Evolutionary conservation across 2,113 vertebrate species (phyloP).

Genomic region (Hepsetus odoe): DNA sequence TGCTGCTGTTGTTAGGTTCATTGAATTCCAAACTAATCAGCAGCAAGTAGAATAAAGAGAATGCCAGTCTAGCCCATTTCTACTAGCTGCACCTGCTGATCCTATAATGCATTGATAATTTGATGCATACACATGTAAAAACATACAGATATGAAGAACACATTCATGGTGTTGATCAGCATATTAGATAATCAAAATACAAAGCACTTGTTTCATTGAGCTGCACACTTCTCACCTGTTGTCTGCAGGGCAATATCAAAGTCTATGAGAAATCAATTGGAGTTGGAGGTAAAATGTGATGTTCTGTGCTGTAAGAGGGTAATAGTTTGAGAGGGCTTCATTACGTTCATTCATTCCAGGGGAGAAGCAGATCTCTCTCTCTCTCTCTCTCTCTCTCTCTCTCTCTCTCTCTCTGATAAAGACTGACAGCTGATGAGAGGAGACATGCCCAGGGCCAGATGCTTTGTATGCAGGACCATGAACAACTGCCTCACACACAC

Average conservation of each 20-base stretch:
- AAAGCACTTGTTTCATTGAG: constrained; percentile 6
- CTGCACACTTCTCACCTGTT: constrained; percentile 10
- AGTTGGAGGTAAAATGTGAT: constrained; percentile 30
- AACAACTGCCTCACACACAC: constrained; percentile 6
- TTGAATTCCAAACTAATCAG: no score
- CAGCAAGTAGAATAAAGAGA: no score
- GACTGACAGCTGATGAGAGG: constrained; percentile 26
- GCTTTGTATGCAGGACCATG: constrained; percentile 44
- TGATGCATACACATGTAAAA: no score
- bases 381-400: not conserved
- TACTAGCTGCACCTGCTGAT: no score
- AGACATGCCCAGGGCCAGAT: constrained; percentile 10
- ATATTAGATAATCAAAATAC: no score
- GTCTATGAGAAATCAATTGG: constrained; percentile 30
- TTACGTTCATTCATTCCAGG: constrained; percentile 35
- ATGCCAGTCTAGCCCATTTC: no score
- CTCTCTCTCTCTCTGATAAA: not conserved
- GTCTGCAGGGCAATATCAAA: not conserved
- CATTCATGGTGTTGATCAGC: no score
- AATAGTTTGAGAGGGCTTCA: constrained; percentile 7
- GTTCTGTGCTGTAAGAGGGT: not conserved
- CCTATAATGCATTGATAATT: no score
- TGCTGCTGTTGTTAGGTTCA: no score
- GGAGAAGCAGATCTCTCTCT: constrained; percentile 22
- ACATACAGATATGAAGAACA: no score